These are phyloP conservation scores for Polypterus senegalus DNA, from an alignment of 2,113 vertebrate species.

Conservation along the genomic window DNA sequence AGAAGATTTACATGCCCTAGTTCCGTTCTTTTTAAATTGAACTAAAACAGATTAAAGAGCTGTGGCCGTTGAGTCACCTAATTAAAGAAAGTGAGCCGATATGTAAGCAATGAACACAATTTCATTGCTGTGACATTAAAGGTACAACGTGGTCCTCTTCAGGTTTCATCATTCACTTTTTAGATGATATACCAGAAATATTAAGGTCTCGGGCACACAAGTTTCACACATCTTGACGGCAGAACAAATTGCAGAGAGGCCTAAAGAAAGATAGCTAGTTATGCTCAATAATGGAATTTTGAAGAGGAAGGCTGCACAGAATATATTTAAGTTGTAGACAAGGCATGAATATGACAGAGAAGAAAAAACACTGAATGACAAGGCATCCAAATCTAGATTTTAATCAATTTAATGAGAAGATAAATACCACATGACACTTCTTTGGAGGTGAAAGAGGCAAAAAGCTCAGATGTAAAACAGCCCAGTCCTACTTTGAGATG, in stretches of 20 bases:
- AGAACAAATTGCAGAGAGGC: constrained; percentile 1
- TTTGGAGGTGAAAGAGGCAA: constrained; percentile 1
- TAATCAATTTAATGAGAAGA: neutral
- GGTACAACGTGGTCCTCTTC: neutral
- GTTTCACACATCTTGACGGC: neutral
- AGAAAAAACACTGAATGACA: neutral
- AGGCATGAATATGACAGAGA: constrained; percentile 3
- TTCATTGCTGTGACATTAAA: neutral
- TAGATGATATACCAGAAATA: neutral
- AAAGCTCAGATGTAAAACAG: neutral
- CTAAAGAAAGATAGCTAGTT: neutral
- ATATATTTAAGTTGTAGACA: constrained; percentile 1
- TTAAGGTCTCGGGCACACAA: constrained; percentile 1
- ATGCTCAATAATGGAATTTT: constrained; percentile 2
- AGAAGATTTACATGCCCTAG: too few relatives aligned
- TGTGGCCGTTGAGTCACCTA: neutral
- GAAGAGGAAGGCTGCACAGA: neutral
- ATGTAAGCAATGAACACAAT: constrained; percentile 1
- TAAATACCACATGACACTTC: constrained; percentile 3
- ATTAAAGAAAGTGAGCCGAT: constrained; percentile 4
- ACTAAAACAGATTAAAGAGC: neutral
- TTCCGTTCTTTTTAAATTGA: neutral
- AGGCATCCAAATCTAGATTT: constrained; percentile 4
- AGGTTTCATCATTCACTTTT: neutral
- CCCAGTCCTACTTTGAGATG: neutral